A percentile compares a stretch with the other conserved stretches of the same genome.
phyloP scores from a whole-genome alignment of 2,888 invertebrate species.

The Diarsia dahlii region DNA sequence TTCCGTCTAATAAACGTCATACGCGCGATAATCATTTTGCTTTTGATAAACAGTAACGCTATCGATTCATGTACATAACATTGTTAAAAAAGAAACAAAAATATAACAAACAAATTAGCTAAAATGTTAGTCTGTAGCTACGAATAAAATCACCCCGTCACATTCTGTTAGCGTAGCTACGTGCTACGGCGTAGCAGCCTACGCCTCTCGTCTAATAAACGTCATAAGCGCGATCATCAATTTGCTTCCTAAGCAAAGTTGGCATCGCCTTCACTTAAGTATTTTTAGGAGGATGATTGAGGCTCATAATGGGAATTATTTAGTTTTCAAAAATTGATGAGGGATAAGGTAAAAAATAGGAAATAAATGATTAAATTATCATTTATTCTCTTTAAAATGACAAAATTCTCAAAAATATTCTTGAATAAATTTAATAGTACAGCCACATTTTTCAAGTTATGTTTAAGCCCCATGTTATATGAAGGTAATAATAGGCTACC shows the following conservation, averaged over 20 bases:
- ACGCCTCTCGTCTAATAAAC: constrained; percentile 36
- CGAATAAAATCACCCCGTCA: constrained; percentile 30
- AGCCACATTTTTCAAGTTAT: too few relatives aligned
- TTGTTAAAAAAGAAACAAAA: too few relatives aligned
- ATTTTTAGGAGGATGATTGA: constrained; percentile 13
- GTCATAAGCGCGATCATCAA: constrained; percentile 42
- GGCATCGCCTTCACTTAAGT: constrained; percentile 21
- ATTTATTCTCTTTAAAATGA: too few relatives aligned
- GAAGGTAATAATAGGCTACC: too few relatives aligned
- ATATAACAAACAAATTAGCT: background rate
- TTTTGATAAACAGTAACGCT: background rate
- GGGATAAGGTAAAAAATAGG: too few relatives aligned
- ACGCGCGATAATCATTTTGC: constrained; percentile 34
- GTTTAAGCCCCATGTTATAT: too few relatives aligned
- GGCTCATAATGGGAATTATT: background rate
- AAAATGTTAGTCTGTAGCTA: background rate
- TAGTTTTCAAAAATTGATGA: too few relatives aligned
- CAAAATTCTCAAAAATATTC: too few relatives aligned
- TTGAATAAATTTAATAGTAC: too few relatives aligned
- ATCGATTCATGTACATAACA: too few relatives aligned
- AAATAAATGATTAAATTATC: too few relatives aligned
- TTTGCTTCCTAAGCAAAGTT: constrained; percentile 22
- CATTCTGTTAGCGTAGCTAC: constrained; percentile 27
- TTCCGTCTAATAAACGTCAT: constrained; percentile 42
- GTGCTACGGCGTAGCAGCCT: constrained; percentile 40